These are phyloP conservation scores for Nixonia krombeini DNA, from an alignment of 1,140 invertebrate genomes.

Conservation along the genomic window DNA sequence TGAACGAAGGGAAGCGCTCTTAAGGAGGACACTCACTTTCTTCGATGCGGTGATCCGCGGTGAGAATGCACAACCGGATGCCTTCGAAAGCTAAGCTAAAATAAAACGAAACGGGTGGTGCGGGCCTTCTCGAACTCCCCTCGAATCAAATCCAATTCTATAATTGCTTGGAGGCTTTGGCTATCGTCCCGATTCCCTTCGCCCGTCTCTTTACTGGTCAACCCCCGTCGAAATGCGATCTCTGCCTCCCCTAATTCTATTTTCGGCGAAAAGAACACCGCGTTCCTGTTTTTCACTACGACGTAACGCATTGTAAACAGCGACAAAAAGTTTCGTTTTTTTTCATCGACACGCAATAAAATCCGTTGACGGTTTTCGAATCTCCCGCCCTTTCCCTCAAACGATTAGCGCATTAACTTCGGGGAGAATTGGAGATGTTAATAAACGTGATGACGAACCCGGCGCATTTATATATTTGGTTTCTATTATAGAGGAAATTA, in stretches of 20 bases:
- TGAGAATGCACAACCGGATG: conserved; percentile 67
- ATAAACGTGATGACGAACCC: too few relatives aligned
- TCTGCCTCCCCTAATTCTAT: conserved; percentile 66
- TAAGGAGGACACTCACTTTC: conserved; percentile 56
- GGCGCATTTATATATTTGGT: too few relatives aligned
- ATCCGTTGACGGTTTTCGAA: conserved; percentile 2
- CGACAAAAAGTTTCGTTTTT: neutral
- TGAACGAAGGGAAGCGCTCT: conserved; percentile 15
- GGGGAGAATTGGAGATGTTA: neutral
- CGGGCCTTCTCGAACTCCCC: conserved; percentile 57
- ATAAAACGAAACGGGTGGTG: conserved; percentile 68
- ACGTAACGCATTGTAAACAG: conserved; percentile 60
- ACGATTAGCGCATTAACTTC: neutral
- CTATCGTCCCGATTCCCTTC: conserved; percentile 65
- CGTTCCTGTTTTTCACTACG: conserved; percentile 54
- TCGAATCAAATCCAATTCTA: conserved; percentile 68
- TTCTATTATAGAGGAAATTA: too few relatives aligned
- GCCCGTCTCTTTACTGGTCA: conserved; percentile 57
- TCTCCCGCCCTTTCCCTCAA: conserved; percentile 7
- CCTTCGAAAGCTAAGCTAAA: conserved; percentile 67
- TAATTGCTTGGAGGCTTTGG: conserved; percentile 69
- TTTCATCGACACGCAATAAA: neutral
- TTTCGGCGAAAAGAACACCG: conserved; percentile 60
- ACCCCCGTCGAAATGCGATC: conserved; percentile 70
- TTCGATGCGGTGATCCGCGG: conserved; percentile 54